phyloP scores from a whole-genome alignment of 2,113 vertebrate species.

The Scatophagus argus region DNA sequence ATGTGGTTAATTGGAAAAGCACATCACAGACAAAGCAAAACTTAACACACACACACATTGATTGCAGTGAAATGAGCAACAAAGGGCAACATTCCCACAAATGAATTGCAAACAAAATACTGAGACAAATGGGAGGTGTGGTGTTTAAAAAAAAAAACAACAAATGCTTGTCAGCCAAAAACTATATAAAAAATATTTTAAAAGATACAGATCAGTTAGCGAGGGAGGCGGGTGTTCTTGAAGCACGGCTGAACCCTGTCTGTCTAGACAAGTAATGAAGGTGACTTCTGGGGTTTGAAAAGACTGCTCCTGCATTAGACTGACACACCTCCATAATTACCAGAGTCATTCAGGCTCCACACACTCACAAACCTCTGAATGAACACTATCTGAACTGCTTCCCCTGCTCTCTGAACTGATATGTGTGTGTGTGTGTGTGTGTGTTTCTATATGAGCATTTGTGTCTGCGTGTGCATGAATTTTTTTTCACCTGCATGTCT shows the following conservation, averaged over 20 bases:
- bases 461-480: not conserved
- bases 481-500: conserved; percentile 82
- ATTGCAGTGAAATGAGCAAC: conserved; percentile 62
- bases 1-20: conserved; percentile 86
- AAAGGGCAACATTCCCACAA: conserved; percentile 17
- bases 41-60: conserved; percentile 33
- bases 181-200: not conserved
- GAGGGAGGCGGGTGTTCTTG: conserved; percentile 20
- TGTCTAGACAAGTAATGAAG: conserved; percentile 14
- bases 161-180: conserved; percentile 25
- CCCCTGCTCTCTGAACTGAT: not conserved
- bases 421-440: not conserved
- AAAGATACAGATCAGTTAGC: conserved; percentile 32
- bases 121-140: conserved; percentile 10
- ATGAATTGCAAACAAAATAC: conserved; percentile 52
- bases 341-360: not conserved
- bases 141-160: conserved; percentile 8
- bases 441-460: not conserved
- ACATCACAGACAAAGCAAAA: conserved; percentile 67
- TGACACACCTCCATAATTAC: conserved; percentile 17
- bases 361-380: not conserved
- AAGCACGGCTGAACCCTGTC: not conserved
- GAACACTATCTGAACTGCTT: not conserved
- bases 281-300: conserved; percentile 8
- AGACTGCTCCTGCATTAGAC: not conserved